These are phyloP conservation scores for Cuniculus paca DNA, from an alignment of 2,797 vertebrate genomes.

Conservation along the genomic window DNA sequence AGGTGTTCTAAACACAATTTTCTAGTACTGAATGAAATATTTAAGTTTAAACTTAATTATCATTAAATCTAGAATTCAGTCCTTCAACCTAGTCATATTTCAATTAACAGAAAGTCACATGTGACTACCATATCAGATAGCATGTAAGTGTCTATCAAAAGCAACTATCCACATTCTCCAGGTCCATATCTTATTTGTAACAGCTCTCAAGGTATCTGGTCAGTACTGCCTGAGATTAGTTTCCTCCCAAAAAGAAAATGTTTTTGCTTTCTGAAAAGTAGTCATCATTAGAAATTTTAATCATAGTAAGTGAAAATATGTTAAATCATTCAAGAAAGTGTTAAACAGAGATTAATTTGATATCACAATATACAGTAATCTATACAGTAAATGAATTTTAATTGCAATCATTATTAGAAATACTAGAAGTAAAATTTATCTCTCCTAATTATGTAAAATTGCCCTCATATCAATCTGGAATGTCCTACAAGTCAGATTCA, in stretches of 20 bases:
- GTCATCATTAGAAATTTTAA: conserved; percentile 9
- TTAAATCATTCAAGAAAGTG: background rate
- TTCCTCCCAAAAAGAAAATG: background rate
- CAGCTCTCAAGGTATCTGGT: background rate
- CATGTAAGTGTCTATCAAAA: background rate
- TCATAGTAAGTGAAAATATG: background rate
- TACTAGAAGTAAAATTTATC: background rate
- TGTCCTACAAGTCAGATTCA: background rate
- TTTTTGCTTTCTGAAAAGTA: conserved; percentile 39
- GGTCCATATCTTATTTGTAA: background rate
- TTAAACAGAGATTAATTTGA: conserved; percentile 32
- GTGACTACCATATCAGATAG: background rate
- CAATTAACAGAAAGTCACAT: background rate
- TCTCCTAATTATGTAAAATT: conserved; percentile 64
- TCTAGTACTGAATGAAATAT: conserved; percentile 21
- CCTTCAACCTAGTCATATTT: conserved; percentile 27
- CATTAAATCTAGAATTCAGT: conserved; percentile 16
- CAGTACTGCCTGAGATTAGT: background rate
- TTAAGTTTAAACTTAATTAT: conserved; percentile 23
- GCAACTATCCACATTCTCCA: background rate
- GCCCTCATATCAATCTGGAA: conserved; percentile 17
- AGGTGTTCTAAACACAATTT: conserved; percentile 24
- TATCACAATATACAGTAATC: conserved; percentile 16
- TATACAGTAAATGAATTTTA: conserved; percentile 44
- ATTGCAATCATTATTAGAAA: conserved; percentile 63